phyloP scores from a whole-genome alignment of 2,797 vertebrate species.

The Stomatorhinus walkeri region DNA sequence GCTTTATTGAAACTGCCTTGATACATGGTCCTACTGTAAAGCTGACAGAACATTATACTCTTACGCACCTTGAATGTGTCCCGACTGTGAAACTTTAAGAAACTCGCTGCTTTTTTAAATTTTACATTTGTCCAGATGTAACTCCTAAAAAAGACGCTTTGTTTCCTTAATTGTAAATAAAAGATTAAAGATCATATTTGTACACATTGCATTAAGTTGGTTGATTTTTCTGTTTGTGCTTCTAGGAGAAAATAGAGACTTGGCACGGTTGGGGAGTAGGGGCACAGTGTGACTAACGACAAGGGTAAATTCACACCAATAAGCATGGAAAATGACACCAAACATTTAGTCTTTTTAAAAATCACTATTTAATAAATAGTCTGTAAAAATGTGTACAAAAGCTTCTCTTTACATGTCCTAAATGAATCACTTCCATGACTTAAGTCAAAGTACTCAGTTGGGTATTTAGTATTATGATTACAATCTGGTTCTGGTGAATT shows the following conservation, averaged over 20 bases:
- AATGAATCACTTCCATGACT: slow-evolving; percentile 62
- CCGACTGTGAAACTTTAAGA: slow-evolving; percentile 29
- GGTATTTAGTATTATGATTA: slow-evolving; percentile 51
- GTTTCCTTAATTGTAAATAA: slow-evolving; percentile 50
- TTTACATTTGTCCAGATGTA: slow-evolving; percentile 47
- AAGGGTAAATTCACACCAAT: background rate
- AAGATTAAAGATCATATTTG: slow-evolving; percentile 52
- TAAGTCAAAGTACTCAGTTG: slow-evolving; percentile 57
- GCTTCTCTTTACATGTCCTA: slow-evolving; percentile 62
- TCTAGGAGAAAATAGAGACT: background rate
- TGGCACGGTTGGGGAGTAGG: background rate
- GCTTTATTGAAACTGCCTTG: slow-evolving; percentile 23
- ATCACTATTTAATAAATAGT: slow-evolving; percentile 78
- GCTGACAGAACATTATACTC: slow-evolving; percentile 29
- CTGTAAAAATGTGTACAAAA: slow-evolving; percentile 74
- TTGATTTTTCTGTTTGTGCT: slow-evolving; percentile 12
- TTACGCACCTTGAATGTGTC: slow-evolving; percentile 28
- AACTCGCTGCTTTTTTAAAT: slow-evolving; percentile 45
- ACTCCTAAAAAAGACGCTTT: slow-evolving; percentile 41
- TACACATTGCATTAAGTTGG: slow-evolving; percentile 27
- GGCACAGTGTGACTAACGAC: background rate
- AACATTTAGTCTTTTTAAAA: slow-evolving; percentile 58
- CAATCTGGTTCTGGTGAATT: slow-evolving; percentile 72
- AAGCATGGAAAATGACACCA: background rate
- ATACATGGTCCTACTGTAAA: slow-evolving; percentile 27